Base-by-base conservation (phyloP, 1,140 invertebrate genomes). In the Brachionus angularis region DNA sequence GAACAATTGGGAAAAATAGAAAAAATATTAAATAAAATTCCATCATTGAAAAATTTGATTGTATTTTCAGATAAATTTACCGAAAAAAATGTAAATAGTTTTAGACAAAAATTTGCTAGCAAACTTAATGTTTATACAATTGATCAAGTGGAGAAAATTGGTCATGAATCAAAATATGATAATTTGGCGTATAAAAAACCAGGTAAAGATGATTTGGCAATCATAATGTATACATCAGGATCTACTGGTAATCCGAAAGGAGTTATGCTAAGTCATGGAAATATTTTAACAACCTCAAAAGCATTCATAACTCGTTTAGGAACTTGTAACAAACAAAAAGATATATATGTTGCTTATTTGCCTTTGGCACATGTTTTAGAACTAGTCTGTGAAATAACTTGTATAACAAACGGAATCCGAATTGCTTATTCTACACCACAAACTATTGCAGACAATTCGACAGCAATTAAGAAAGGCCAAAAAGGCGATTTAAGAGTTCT, bases 341-440 rank as follows among this genome's bases (percentile, higher is more conserved):
- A 79, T 2, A 84, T 90, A n/a, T 90, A 95, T 75, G 88, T 98
- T 78, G 95, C 91, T 39, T 98, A 96, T 81, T 84, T 99, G 64
- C 96, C 96, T 7, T 83, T 98, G 52, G 96, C 96, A 46, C 96
- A 99, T 82, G 94, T 98, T 1, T 89, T 97, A 74, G 96, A 98
- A 83, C 84, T 98, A 42, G 85, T 93, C 50, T 83, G 80, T 72
- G 85, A 87, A 76, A 79, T 83, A 21, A 81, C 84, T 50, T 86
- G 84, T 75, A 74, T 86, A 52, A 77, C 85, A 8, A 82, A 83
- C 77, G 96, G 94, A 29, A 87, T 94, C 14, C 86, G 88, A 2
- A 93, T 98, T 78, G 96, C 95, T 7, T 98, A 98, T 81, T 96
- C 93, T 1, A 93, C 92, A 0, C 90, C 95, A 0, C 82, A 93